Percentiles rank a stretch among this genome's conserved stretches.
These are phyloP conservation scores for Aquatica leii DNA, from an alignment of 2,888 invertebrate species.

Conservation along the genomic window DNA sequence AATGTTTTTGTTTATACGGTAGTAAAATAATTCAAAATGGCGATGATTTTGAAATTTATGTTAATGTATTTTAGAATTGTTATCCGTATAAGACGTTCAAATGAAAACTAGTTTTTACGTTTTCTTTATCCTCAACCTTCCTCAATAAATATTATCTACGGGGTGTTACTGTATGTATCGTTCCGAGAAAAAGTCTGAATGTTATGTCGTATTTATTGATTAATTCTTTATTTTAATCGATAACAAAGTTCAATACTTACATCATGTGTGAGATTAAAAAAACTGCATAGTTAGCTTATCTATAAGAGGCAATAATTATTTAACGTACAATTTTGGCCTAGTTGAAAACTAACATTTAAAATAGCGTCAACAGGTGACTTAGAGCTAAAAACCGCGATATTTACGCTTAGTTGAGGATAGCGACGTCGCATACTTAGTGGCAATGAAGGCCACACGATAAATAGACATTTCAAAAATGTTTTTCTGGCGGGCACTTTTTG, in stretches of 20 bases:
- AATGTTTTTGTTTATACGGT: too few relatives aligned
- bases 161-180: too few relatives aligned
- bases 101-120: too few relatives aligned
- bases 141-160: too few relatives aligned
- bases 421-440: conserved; percentile 38
- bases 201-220: too few relatives aligned
- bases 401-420: conserved; percentile 43
- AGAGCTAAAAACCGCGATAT: conserved; percentile 19
- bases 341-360: neutral
- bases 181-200: too few relatives aligned
- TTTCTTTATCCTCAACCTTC: too few relatives aligned
- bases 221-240: neutral
- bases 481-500: conserved; percentile 19
- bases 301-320: neutral
- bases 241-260: conserved; percentile 7
- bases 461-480: conserved; percentile 33
- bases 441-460: conserved; percentile 44
- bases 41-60: too few relatives aligned
- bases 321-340: conserved; percentile 6
- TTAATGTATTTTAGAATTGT: too few relatives aligned
- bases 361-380: neutral
- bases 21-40: too few relatives aligned
- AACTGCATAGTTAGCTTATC: conserved; percentile 1
- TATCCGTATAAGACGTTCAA: too few relatives aligned
- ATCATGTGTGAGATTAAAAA: conserved; percentile 6